Percentiles rank a stretch among this genome's conserved stretches.
These are phyloP conservation scores for Conomelus anceps DNA, from an alignment of 2,888 invertebrate species.

Conservation along the genomic window DNA sequence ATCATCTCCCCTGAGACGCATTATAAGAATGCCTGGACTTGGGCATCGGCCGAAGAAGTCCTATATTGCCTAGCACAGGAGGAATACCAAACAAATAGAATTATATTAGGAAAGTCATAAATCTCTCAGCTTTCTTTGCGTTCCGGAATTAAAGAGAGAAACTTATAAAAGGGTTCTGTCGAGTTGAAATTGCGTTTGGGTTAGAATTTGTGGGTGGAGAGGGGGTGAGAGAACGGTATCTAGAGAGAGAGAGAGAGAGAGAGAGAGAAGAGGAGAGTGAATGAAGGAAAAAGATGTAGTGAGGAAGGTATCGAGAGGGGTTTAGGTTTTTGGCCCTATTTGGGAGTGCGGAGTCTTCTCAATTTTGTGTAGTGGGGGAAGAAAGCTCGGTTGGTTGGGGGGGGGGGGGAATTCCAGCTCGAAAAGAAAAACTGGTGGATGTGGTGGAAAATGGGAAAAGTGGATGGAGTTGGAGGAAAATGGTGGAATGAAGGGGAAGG, in stretches of 20 bases:
- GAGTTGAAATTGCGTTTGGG: neutral
- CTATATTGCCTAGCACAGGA: neutral
- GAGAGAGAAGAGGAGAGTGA: neutral
- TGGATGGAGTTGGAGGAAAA: neutral
- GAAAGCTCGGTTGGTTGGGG: slow-evolving; percentile 4
- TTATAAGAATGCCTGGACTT: neutral
- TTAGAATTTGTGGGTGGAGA: neutral
- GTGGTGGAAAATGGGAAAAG: slow-evolving; percentile 9
- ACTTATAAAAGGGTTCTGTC: slow-evolving; percentile 7
- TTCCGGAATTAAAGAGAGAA: slow-evolving; percentile 9
- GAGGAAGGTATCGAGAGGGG: neutral
- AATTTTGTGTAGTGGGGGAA: no score
- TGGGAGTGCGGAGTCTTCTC: neutral
- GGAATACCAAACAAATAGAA: slow-evolving; percentile 7
- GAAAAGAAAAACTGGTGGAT: neutral
- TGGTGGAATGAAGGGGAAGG: neutral
- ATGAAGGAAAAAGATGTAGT: neutral
- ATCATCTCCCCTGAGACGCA: neutral
- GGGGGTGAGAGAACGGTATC: neutral
- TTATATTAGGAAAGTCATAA: neutral
- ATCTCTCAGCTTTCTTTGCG: neutral
- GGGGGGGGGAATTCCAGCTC: neutral
- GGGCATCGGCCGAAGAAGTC: neutral
- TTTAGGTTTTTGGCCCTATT: slow-evolving; percentile 7
- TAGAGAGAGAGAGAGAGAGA: neutral